Evolutionary conservation across 2,797 vertebrate species (phyloP), one percentile per base, ranked within the genome.

Genomic region (Luscinia luscinia): DNA sequence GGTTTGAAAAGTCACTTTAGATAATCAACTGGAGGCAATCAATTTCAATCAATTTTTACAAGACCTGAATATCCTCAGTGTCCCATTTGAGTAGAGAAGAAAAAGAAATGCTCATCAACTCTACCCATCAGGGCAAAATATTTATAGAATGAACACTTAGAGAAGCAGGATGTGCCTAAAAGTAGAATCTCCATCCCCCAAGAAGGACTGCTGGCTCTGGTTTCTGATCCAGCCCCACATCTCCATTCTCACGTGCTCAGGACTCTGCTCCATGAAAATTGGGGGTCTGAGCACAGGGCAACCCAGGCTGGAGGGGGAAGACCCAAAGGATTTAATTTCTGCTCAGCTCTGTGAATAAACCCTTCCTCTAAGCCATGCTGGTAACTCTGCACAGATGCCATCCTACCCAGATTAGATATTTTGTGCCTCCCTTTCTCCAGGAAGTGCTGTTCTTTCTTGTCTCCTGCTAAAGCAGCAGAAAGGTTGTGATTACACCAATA

Each of bases 361-460:
- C 57, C 66, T 68, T 90, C 23, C 76, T 63, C n/a, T 41, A 6
- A 75, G 12, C 16, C 46, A 9, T 4, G 14, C 19, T 46, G 45
- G 7, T 43, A 32, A 46, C n/a, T 19, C 38, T 14, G 26, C 38
- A 24, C 3, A 28, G 30, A 14, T 38, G 4, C 23, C 18, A 32
- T 2, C 0, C 19, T 26, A 12, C 21, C 30, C 51, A 57, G 3
- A 24, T 34, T 1, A 17, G 27, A 72, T 1, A 1, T 27, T 78
- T n/a, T 27, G 26, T 58, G 36, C 21, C 52, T 59, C 59, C 63
- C 30, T 57, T 72, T 54, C 54, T 30, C 12, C 43, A 30, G 55
- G 11, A 54, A 72, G 72, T 22, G 19, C 14, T 30, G 1, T 18
- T 69, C 9, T 30, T 23, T 54, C 49, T 54, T 6, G 2, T 32